Evolutionary conservation across 2,797 vertebrate species (phyloP), one percentile per base, ranked within the genome.

Genomic region (Onychomys arenicola): DNA sequence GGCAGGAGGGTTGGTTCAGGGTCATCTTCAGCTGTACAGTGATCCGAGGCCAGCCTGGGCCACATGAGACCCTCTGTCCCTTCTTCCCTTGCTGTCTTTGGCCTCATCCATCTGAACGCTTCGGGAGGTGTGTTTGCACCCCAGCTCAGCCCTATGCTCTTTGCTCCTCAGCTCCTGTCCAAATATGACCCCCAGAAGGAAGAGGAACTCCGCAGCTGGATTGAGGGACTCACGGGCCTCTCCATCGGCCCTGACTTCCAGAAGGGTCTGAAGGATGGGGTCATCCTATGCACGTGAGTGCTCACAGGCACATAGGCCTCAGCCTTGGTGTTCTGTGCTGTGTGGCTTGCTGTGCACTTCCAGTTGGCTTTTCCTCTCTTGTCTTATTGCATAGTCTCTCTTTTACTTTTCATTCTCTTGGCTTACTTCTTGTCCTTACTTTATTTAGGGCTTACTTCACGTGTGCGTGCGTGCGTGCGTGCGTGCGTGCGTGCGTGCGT

Each of bases 131-230:
- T n/a, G 21, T 32, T 8, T 37, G 43, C 3, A 11, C 0, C 34
- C 65, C 84, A 40, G 43, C 96, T 57, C 34, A 49, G 1, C 77
- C 23, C 23, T 7, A 0, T 3, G 0, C 25, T 1, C 1, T 34
- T 25, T 25, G 29, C 77, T 14, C 59, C 32, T 40, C 98, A 99
- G 99, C 99, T 99, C 0, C 99, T 99, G 84, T 99, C 99, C 98
- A 99, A 99, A 95, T 99, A 99, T 4, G 99, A 99, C 97, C 95
- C 96, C 2, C 99, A 99, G 98, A 99, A 99, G 94, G 99, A 99
- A 95, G 99, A 98, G 0, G 99, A 99, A 97, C 98, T 99, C 89
- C 98, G 99, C 95, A 80, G 98, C 25, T 99, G 99, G 99, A 99
- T 99, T 0, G 99, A 99, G 93, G 99, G 98, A 0, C 97, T 99